Conservation (phyloP, 2,888 invertebrate species). For the Synergus laeviventris region DNA sequence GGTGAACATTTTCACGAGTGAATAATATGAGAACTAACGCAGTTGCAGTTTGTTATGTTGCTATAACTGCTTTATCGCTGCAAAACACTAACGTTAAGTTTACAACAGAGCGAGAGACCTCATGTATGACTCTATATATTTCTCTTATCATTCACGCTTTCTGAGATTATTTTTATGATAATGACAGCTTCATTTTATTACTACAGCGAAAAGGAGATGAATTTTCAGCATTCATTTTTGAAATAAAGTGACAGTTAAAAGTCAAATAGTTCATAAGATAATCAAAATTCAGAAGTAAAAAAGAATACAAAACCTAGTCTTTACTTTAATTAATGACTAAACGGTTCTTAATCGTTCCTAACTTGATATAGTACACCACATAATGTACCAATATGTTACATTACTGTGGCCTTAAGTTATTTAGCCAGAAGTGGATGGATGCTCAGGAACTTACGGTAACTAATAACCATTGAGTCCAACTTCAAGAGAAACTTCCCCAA, state of each 20-base stretch:
- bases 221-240: background rate
- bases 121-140: background rate
- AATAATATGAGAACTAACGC: conserved; percentile 28
- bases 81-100: conserved; percentile 16
- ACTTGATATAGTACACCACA: background rate
- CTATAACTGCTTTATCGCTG: conserved; percentile 19
- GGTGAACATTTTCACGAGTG: background rate
- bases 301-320: background rate
- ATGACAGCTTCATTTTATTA: background rate
- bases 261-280: too few relatives aligned
- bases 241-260: too few relatives aligned
- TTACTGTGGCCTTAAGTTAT: conserved; percentile 8
- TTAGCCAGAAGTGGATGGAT: conserved; percentile 22
- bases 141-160: conserved; percentile 27
- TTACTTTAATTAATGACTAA: background rate
- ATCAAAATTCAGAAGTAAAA: too few relatives aligned
- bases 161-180: background rate
- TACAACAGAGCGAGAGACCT: background rate
- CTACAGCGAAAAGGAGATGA: background rate
- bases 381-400: conserved; percentile 14
- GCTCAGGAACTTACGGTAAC: background rate
- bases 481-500: conserved; percentile 17
- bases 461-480: conserved; percentile 22
- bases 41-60: conserved; percentile 10
- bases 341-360: background rate